Percentiles rank a stretch among this genome's conserved stretches.
Evolutionary conservation across 2,888 invertebrate species (phyloP).

Genomic region (Cerastoderma edule): DNA sequence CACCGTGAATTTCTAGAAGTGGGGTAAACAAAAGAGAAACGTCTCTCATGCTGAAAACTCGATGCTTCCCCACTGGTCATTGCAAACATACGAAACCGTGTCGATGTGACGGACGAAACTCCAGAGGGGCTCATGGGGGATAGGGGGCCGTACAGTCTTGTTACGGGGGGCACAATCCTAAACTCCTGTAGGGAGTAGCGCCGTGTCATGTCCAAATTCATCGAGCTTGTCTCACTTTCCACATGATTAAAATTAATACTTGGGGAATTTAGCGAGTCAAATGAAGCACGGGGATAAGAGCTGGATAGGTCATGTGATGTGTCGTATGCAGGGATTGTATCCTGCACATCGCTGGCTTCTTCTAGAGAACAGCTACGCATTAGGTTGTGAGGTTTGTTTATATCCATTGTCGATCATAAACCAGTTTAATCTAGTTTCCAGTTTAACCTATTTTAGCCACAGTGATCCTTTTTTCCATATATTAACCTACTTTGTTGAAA

Average conservation of each 20-base stretch:
- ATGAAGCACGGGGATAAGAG: not conserved
- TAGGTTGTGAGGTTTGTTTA: not conserved
- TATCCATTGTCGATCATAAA: not conserved
- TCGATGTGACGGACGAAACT: not conserved
- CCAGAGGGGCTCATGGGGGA: not conserved
- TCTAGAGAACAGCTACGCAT: not conserved
- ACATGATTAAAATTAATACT: no score
- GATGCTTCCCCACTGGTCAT: not conserved
- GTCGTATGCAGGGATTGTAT: no score
- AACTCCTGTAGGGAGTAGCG: not conserved
- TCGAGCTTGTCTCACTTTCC: no score
- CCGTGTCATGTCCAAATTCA: not conserved
- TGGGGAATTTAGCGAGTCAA: not conserved
- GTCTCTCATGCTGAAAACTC: not conserved
- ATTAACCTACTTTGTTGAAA: no score
- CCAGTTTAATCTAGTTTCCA: no score
- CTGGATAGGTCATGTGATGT: not conserved
- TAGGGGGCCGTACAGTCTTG: not conserved
- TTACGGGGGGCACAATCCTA: not conserved
- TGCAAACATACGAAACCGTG: not conserved
- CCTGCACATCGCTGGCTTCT: not conserved
- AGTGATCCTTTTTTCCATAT: no score
- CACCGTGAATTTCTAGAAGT: no score
- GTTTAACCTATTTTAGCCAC: no score
- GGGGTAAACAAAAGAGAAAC: no score